These are phyloP conservation scores for Sphaeridia pumilis DNA, from an alignment of 2,888 invertebrate genomes.

Conservation along the genomic window DNA sequence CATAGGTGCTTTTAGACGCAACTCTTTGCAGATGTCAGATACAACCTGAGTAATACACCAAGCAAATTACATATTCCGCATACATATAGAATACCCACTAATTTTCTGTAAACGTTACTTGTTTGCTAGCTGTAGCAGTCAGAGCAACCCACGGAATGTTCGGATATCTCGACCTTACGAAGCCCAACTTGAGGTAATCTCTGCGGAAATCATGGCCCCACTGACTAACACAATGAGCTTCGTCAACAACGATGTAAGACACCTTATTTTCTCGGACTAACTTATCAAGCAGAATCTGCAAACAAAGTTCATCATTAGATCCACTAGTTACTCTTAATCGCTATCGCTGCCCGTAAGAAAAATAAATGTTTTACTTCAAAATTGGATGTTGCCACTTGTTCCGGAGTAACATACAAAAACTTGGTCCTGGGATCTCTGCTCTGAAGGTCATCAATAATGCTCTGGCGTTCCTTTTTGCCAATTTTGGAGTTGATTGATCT, in stretches of 20 bases:
- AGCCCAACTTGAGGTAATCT: slow-evolving; percentile 80
- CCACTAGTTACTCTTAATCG: no score
- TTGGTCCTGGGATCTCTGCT: slow-evolving; percentile 61
- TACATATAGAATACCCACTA: background rate
- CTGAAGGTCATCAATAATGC: slow-evolving; percentile 64
- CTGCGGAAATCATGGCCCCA: slow-evolving; percentile 99
- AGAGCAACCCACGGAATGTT: slow-evolving; percentile 76
- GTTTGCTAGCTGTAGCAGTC: slow-evolving; percentile 82
- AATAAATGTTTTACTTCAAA: slow-evolving; percentile 48
- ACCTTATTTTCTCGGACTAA: slow-evolving; percentile 64
- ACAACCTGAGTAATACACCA: slow-evolving; percentile 50
- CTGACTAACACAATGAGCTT: slow-evolving; percentile 94
- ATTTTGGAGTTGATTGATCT: slow-evolving; percentile 90
- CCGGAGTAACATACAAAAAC: slow-evolving; percentile 91
- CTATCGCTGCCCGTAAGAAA: no score
- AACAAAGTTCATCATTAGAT: background rate
- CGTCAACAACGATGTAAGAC: slow-evolving; percentile 87
- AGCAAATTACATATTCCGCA: no score
- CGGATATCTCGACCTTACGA: slow-evolving; percentile 50
- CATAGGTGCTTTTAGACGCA: slow-evolving; percentile 56
- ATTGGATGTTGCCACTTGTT: slow-evolving; percentile 72
- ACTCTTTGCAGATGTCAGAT: slow-evolving; percentile 65
- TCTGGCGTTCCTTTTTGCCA: slow-evolving; percentile 58
- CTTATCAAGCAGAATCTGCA: slow-evolving; percentile 44
- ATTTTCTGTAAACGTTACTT: slow-evolving; percentile 43